Percentiles rank a stretch among this genome's conserved stretches.
These are phyloP conservation scores for Vimba vimba DNA, from an alignment of 2,113 vertebrate species.

Conservation along the genomic window DNA sequence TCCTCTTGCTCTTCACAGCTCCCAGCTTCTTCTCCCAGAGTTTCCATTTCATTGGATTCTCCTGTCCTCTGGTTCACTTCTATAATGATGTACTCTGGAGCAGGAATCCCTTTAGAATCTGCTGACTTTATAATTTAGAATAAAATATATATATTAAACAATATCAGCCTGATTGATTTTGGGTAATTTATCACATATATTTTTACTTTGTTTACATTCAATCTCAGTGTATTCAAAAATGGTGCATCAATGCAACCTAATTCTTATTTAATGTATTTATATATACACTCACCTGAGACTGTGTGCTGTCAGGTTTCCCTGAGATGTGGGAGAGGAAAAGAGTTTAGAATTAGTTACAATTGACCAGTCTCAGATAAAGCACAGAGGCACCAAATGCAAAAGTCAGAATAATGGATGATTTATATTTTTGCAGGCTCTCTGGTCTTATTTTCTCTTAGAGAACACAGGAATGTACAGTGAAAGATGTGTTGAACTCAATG, in stretches of 20 bases:
- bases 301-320: not conserved
- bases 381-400: not conserved
- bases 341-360: not conserved
- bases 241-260: not conserved
- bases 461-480: too few species aligned
- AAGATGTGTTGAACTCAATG: too few species aligned
- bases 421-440: too few species aligned
- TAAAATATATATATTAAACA: not conserved
- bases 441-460: too few species aligned
- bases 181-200: too few species aligned
- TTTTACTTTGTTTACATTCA: not conserved
- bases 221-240: not conserved
- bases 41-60: not conserved
- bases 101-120: not conserved
- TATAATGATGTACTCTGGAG: not conserved
- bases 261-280: not conserved
- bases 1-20: not conserved
- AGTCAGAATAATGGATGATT: not conserved
- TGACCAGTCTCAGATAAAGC: not conserved
- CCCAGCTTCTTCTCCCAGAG: not conserved
- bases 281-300: not conserved
- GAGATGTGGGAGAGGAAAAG: not conserved
- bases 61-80: not conserved
- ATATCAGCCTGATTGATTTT: too few species aligned
- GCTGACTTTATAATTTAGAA: too few species aligned